Evolutionary conservation across 1,140 invertebrate genomes (phyloP).

Genomic region (Drosophila busckii): DNA sequence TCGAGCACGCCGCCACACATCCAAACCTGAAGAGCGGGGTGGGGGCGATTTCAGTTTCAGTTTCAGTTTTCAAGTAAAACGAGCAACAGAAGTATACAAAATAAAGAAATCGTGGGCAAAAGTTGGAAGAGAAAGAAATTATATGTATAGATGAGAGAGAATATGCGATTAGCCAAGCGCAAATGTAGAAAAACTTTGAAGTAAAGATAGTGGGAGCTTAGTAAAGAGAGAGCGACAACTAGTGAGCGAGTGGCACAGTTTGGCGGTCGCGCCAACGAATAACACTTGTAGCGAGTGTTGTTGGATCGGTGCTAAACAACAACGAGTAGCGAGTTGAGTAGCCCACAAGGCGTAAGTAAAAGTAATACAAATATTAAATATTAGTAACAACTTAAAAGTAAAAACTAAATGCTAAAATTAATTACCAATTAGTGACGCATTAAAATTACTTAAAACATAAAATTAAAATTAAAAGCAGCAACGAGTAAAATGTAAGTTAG

Average conservation of each 20-base stretch:
- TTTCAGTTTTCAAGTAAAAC: slow-evolving; percentile 14
- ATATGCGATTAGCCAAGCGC: slow-evolving; percentile 32
- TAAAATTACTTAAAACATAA: slow-evolving; percentile 47
- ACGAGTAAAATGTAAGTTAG: slow-evolving; percentile 45
- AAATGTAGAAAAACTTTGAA: slow-evolving; percentile 28
- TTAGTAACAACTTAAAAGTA: slow-evolving; percentile 55
- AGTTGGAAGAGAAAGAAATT: slow-evolving; percentile 42
- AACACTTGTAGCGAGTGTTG: slow-evolving; percentile 1
- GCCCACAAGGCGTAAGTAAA: slow-evolving; percentile 1
- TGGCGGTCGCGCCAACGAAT: no score
- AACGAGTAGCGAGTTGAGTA: slow-evolving; percentile 13
- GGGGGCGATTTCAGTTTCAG: slow-evolving; percentile 18
- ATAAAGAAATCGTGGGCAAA: slow-evolving; percentile 11
- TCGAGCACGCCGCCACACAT: slow-evolving; percentile 97
- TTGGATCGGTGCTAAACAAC: slow-evolving; percentile 17
- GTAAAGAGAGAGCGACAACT: no score
- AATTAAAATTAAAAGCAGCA: slow-evolving; percentile 58
- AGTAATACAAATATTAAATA: slow-evolving; percentile 19
- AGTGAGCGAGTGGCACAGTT: no score
- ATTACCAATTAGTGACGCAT: slow-evolving; percentile 49
- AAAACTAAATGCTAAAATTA: slow-evolving; percentile 41
- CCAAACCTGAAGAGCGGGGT: slow-evolving; percentile 90
- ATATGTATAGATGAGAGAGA: slow-evolving; percentile 10
- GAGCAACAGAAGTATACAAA: not conserved
- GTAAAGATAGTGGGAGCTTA: no score